phyloP scores from a whole-genome alignment of 2,113 vertebrate species.

The Nycticorax nycticorax region DNA sequence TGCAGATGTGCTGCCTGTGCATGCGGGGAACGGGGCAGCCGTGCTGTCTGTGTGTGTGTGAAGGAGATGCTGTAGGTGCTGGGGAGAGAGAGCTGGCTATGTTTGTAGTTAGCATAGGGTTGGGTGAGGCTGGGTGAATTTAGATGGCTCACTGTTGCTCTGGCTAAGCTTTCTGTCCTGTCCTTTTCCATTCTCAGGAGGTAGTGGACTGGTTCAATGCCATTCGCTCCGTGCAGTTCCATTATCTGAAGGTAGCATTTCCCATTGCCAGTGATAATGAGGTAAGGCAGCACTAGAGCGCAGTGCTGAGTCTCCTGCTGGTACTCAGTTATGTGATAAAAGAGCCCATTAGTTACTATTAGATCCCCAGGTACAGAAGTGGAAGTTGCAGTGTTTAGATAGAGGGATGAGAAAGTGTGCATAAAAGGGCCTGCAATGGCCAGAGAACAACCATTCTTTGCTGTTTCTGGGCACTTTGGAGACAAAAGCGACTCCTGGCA shows the following conservation, averaged over 20 bases:
- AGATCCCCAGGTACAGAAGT: neutral
- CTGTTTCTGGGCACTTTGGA: neutral
- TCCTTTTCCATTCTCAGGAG: slow-evolving; percentile 71
- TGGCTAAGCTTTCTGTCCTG: neutral
- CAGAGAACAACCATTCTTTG: neutral
- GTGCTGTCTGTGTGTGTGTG: neutral
- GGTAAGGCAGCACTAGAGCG: slow-evolving; percentile 59
- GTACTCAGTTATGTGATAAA: neutral
- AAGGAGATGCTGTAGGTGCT: neutral
- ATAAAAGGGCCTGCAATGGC: neutral
- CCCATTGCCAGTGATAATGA: slow-evolving; percentile 84
- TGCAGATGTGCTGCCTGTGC: neutral
- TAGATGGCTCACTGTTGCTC: neutral
- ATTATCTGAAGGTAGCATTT: slow-evolving; percentile 90
- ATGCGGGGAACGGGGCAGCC: neutral
- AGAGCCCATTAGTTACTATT: neutral
- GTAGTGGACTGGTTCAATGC: slow-evolving; percentile 91
- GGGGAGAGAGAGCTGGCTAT: neutral
- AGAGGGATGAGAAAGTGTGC: neutral
- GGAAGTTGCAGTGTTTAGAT: neutral
- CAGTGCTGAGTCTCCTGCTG: neutral
- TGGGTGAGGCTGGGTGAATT: neutral
- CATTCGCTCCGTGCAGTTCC: slow-evolving; percentile 86
- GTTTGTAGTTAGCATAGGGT: neutral
- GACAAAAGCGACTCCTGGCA: neutral